These are phyloP conservation scores for Poeciliopsis infans DNA, from an alignment of 2,797 vertebrate species.

Conservation along the genomic window DNA sequence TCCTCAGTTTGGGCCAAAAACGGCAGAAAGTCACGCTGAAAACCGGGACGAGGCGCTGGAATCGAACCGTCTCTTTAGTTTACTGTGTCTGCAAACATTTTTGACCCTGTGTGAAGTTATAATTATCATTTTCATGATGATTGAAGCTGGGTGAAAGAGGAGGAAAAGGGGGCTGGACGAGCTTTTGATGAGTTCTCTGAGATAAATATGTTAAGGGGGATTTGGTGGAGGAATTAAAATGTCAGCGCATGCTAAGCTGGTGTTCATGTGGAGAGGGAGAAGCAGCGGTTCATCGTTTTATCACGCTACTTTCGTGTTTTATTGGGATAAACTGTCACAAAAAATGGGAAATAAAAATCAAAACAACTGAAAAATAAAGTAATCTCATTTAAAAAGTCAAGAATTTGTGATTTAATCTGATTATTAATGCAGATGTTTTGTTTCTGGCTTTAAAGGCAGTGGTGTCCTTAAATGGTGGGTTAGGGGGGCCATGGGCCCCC, in stretches of 20 bases:
- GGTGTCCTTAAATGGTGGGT: no score
- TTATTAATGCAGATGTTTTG: background rate
- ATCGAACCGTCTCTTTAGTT: slow-evolving; percentile 22
- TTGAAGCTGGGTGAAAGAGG: slow-evolving; percentile 43
- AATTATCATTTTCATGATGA: slow-evolving; percentile 55
- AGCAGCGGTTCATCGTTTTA: slow-evolving; percentile 3
- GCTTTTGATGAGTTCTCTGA: slow-evolving; percentile 72
- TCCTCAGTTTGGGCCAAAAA: slow-evolving; percentile 47
- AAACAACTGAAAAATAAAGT: background rate
- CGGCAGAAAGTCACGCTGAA: background rate
- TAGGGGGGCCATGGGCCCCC: no score
- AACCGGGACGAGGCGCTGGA: background rate
- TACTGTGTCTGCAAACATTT: slow-evolving; percentile 36
- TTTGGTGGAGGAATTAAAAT: slow-evolving; percentile 77
- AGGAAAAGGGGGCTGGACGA: slow-evolving; percentile 43
- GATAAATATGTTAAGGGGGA: slow-evolving; percentile 73
- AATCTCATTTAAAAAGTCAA: no score
- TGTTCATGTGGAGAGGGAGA: slow-evolving; percentile 50
- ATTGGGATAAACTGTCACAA: background rate
- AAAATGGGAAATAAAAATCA: background rate
- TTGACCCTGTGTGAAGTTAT: slow-evolving; percentile 40
- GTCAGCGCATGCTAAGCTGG: slow-evolving; percentile 75
- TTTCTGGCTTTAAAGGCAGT: no score
- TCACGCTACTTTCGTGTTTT: background rate
- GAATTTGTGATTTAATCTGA: no score